phyloP scores from a whole-genome alignment of 2,888 invertebrate species.

The Drosophila anceps region DNA sequence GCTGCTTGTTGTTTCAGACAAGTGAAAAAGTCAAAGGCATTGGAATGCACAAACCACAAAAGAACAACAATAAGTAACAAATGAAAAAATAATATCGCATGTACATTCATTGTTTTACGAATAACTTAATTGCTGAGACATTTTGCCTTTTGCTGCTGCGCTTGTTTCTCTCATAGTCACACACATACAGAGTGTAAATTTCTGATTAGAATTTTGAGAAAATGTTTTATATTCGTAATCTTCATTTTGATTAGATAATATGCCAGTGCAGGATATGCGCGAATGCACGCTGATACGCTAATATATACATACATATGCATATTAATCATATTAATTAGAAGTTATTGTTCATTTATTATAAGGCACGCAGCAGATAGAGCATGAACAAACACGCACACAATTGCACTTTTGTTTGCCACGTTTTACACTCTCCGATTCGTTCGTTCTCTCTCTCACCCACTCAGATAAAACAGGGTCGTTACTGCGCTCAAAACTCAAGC shows the following conservation, averaged over 20 bases:
- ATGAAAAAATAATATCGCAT: conserved; percentile 7
- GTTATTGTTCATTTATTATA: conserved; percentile 39
- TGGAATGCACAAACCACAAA: conserved; percentile 46
- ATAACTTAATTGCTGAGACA: conserved; percentile 25
- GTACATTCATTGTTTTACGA: conserved; percentile 28
- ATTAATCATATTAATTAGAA: conserved; percentile 39
- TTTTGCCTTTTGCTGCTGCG: conserved; percentile 17
- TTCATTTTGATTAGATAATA: conserved; percentile 55
- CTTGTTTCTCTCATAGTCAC: conserved; percentile 9
- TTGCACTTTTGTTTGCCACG: conserved; percentile 38
- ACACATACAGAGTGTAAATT: conserved; percentile 12
- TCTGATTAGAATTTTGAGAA: conserved; percentile 32
- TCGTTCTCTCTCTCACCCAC: conserved; percentile 3
- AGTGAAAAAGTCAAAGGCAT: conserved; percentile 54
- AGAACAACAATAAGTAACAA: conserved; percentile 12
- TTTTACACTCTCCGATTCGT: conserved; percentile 19
- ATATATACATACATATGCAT: conserved; percentile 8
- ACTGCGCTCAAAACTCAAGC: conserved; percentile 21
- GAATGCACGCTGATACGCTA: conserved; percentile 17
- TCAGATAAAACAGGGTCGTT: conserved; percentile 41
- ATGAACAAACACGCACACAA: conserved; percentile 1
- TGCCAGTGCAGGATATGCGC: conserved; percentile 44
- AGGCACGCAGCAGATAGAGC: conserved; percentile 30
- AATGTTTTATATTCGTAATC: conserved; percentile 32
- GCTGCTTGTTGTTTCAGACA: conserved; percentile 20